Base-by-base conservation (phyloP, 2,797 vertebrate genomes). In the Liasis olivaceus region DNA sequence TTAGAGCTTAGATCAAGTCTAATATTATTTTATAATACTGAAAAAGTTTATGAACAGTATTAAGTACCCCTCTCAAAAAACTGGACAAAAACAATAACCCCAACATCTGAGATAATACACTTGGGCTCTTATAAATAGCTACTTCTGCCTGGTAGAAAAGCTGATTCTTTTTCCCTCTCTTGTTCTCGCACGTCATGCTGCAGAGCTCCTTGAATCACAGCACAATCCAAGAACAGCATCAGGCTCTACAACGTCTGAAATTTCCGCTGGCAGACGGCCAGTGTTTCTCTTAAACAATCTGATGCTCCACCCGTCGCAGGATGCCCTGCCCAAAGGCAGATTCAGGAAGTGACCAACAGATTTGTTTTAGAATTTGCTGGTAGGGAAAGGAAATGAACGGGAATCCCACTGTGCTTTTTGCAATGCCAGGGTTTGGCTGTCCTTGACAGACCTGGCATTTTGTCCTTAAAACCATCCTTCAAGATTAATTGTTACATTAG, bases 221-320 rank as follows among this genome's bases (percentile, higher is more conserved):
- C 88, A 84, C 42, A 81, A 47, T 81, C 36, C 72, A 24, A 22
- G 93, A 96, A 95, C 59, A 94, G 92, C 94, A 97, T 95, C 0
- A 0, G 93, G 94, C 95, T 94, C 93, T 58, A 94, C 93, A 96
- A 95, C 95, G 84, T 69, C 91, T 92, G 94, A 96, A 95, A 95
- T 97, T 97, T 97, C 97, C 96, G 85, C 72, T 98, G 98, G 98
- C 97, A 17, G 5, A 17, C 0, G 26, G 97, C 98, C 98, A 98
- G 69, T 36, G 89, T 95, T 98, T 97, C 97, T 92, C 90, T 95
- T 95, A 93, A 95, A 95, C 94, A 95, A 95, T 97, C 97, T 96
- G 95, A 95, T 93, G 95, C 97, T 96, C 98, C 98, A 97, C 98
- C 98, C 98, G 94, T 93, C 95, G 97, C 98, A 98, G 98, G 98